phyloP scores from a whole-genome alignment of 1,140 invertebrate species.

The Asobara japonica region DNA sequence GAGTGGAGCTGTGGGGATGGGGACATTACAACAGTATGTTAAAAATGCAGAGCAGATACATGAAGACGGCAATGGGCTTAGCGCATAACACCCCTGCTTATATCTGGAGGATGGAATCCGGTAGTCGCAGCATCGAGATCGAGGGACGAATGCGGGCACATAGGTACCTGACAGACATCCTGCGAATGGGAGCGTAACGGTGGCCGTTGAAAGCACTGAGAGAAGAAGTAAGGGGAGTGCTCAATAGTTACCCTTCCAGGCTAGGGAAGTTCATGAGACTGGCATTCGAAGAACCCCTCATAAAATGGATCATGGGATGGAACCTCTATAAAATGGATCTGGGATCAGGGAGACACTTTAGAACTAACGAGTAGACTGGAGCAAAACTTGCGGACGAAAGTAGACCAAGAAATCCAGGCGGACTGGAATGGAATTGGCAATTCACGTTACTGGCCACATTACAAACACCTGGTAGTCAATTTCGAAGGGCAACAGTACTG shows the following conservation, averaged over 20 bases:
- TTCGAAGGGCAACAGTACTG: not conserved
- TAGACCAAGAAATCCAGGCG: not conserved
- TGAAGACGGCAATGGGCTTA: constrained; percentile 18
- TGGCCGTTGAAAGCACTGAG: not conserved
- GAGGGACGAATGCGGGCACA: constrained; percentile 14
- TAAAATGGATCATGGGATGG: not conserved
- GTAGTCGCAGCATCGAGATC: not conserved
- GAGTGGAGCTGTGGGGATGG: constrained; percentile 12
- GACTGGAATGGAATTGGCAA: not conserved
- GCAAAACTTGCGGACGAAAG: not conserved
- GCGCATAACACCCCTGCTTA: constrained; percentile 13
- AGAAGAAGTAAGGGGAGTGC: not conserved
- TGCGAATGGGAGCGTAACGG: not conserved
- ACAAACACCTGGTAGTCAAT: not conserved
- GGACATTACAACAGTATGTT: not conserved
- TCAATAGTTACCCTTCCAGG: constrained; percentile 19
- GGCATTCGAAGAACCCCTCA: not conserved
- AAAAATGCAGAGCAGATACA: not conserved
- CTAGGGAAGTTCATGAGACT: not conserved
- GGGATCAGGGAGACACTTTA: not conserved
- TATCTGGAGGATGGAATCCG: constrained; percentile 12
- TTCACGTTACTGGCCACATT: not conserved
- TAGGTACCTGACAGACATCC: not conserved
- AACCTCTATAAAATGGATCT: not conserved
- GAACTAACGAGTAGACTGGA: not conserved